Conservation (phyloP, 2,797 vertebrate genomes). For the Micromesistius poutassou region DNA sequence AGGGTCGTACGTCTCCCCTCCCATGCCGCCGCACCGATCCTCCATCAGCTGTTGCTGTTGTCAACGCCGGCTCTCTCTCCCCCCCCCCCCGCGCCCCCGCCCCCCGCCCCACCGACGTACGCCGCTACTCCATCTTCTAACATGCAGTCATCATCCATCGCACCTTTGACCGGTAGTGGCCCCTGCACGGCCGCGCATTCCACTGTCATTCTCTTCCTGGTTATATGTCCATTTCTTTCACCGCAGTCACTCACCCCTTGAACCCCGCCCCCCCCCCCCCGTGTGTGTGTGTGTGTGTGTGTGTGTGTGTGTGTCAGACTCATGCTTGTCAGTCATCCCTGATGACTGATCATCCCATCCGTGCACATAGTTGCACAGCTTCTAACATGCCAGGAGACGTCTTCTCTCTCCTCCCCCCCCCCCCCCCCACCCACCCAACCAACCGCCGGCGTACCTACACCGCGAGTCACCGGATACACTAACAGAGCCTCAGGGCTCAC, state of each 20-base stretch:
- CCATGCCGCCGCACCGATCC: neutral
- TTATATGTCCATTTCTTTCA: neutral
- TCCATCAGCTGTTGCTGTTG: neutral
- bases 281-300: conserved; percentile 6
- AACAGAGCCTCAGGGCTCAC: neutral
- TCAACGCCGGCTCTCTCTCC: neutral
- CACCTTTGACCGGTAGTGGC: neutral
- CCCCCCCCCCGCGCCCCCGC: neutral
- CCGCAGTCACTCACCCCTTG: neutral
- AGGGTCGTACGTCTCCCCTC: neutral
- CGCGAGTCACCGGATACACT: conserved; percentile 30
- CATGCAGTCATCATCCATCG: neutral
- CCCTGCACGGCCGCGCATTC: neutral
- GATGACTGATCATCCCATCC: conserved; percentile 9
- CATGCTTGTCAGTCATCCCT: conserved; percentile 12
- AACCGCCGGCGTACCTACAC: conserved; percentile 52
- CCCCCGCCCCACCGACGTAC: too few relatives aligned
- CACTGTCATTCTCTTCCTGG: neutral
- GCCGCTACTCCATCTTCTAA: neutral
- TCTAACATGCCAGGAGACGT: conserved; percentile 41
- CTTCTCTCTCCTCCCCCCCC: conserved; percentile 7
- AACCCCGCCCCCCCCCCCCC: too few relatives aligned
- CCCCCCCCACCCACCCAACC: conserved; percentile 35
- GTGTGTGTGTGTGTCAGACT: neutral
- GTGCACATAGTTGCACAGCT: conserved; percentile 33